Conservation (phyloP, 2,888 invertebrate genomes). For the Diarsia dahlii region DNA sequence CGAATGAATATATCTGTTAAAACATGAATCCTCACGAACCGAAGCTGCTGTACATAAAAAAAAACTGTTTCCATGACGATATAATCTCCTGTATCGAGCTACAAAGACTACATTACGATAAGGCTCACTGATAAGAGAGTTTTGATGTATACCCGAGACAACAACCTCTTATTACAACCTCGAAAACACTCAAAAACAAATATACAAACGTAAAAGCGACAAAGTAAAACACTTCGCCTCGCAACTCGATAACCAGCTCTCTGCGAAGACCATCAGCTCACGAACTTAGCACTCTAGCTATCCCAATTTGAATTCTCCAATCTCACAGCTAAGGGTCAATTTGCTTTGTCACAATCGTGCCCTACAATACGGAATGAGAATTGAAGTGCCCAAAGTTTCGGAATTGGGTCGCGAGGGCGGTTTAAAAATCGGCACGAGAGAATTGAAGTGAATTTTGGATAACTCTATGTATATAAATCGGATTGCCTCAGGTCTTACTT, state of each 20-base stretch:
- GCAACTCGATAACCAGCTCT: slow-evolving; percentile 65
- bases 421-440: slow-evolving; percentile 68
- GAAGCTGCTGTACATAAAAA: background rate
- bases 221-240: slow-evolving; percentile 52
- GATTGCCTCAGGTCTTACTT: slow-evolving; percentile 33
- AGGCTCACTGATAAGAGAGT: background rate
- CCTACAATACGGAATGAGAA: slow-evolving; percentile 79
- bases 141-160: background rate
- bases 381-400: slow-evolving; percentile 75
- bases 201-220: slow-evolving; percentile 39
- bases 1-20: background rate
- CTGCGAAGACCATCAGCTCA: slow-evolving; percentile 67
- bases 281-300: slow-evolving; percentile 65
- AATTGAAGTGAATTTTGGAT: slow-evolving; percentile 54
- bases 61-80: background rate
- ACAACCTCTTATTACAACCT: background rate
- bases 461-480: slow-evolving; percentile 57
- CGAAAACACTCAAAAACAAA: slow-evolving; percentile 24
- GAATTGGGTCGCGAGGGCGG: slow-evolving; percentile 79
- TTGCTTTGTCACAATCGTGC: slow-evolving; percentile 61
- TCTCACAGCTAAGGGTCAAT: slow-evolving; percentile 56
- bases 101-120: background rate
- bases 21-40: background rate
- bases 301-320: slow-evolving; percentile 65
- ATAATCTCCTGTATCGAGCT: background rate